Evolutionary conservation across 2,113 vertebrate genomes (phyloP).

Genomic region (Motacilla alba): DNA sequence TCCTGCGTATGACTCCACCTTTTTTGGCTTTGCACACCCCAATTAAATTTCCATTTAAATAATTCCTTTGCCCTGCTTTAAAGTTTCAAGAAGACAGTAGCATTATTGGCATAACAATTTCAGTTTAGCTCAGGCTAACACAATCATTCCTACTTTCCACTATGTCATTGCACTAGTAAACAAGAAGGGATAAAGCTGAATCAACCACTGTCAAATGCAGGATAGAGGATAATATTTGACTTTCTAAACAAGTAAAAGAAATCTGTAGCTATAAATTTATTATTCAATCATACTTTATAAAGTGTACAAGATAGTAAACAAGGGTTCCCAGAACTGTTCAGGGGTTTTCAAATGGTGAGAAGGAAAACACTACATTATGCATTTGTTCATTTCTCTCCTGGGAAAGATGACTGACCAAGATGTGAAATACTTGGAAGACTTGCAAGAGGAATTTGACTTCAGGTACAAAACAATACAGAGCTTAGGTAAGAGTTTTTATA

Average conservation of each 20-base stretch:
- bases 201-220: background rate
- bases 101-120: background rate
- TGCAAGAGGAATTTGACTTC: constrained; percentile 98
- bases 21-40: background rate
- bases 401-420: constrained; percentile 92
- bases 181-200: background rate
- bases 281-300: background rate
- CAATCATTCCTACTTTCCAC: background rate
- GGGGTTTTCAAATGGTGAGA: background rate
- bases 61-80: background rate
- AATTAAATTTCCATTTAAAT: background rate
- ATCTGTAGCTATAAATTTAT: background rate
- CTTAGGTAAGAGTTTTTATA: constrained; percentile 79
- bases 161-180: background rate
- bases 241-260: background rate
- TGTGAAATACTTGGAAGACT: constrained; percentile 92
- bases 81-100: background rate
- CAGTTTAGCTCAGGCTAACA: background rate
- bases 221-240: background rate
- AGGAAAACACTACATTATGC: background rate
- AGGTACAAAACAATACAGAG: constrained; percentile 94
- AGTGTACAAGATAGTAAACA: background rate
- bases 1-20: background rate
- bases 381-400: background rate
- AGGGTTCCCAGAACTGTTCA: background rate